phyloP scores from a whole-genome alignment of 2,113 vertebrate genomes.

The Prietella phreatophila region DNA sequence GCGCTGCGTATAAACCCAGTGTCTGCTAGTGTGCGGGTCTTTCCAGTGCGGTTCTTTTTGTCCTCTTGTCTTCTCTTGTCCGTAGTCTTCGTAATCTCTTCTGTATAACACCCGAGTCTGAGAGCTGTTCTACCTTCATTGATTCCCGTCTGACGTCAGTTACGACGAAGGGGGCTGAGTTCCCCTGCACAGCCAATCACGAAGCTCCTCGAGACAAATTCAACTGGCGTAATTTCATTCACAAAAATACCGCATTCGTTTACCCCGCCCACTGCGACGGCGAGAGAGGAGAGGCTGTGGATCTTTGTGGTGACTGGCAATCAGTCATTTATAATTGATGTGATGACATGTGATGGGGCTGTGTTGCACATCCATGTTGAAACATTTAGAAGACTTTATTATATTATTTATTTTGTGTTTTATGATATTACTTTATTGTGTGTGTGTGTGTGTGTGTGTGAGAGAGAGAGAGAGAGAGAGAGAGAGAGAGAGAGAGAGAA shows the following conservation, averaged over 20 bases:
- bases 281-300: slow-evolving; percentile 35
- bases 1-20: not conserved
- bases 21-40: not conserved
- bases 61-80: slow-evolving; percentile 1
- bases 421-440: not conserved
- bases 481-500: not conserved
- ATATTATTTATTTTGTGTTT: not conserved
- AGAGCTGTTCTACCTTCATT: slow-evolving; percentile 56
- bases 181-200: slow-evolving; percentile 54
- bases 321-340: not conserved
- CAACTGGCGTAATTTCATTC: slow-evolving; percentile 76
- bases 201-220: slow-evolving; percentile 35
- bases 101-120: slow-evolving; percentile 58
- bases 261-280: slow-evolving; percentile 77
- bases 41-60: not conserved
- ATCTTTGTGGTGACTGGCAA: slow-evolving; percentile 13
- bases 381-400: not conserved
- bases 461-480: not conserved
- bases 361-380: not conserved
- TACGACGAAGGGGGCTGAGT: slow-evolving; percentile 58
- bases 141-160: slow-evolving; percentile 68
- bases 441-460: slow-evolving; percentile 12
- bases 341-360: not conserved
- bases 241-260: slow-evolving; percentile 79
- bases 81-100: slow-evolving; percentile 37